Base-by-base conservation (phyloP, 1,140 invertebrate genomes). In the Anoplolepis gracilipes region DNA sequence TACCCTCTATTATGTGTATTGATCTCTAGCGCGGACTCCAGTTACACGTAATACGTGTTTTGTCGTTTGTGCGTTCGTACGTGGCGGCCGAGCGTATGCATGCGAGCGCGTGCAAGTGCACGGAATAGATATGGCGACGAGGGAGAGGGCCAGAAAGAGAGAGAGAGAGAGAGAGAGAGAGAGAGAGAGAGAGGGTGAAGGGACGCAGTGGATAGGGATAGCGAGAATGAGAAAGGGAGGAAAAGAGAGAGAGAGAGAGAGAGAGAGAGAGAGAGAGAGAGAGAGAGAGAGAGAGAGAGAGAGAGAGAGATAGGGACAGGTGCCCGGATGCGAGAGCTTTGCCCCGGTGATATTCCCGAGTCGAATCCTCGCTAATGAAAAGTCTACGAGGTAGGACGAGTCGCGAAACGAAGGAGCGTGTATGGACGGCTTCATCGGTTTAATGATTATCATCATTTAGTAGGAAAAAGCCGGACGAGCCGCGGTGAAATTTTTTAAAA, bases 1-100 rank as follows among this genome's bases (percentile, higher is more conserved):
- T 94, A 94, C 88, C 91, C 92, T 94, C 93, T 94, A 94, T 95
- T 94, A 94, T 93, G 92, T 94, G 93, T 95, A 95, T 95, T 94
- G 94, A 95, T 95, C 94, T 94, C 92, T 92, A 92, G 92, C 92
- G 90, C 91, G 91, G 90, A 93, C 92, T 94, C 93, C 92, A 91
- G 91, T 94, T 93, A 94, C 92, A 93, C 92, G 92, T 94, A 94
- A 93, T 93, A 93, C 91, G 93, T 94, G 92, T 94, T 94, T 94
- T 93, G 93, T 94, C 93, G 92, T 93, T 92, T 93, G 90, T 93
- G 92, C 92, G 91, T 93, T 91, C 90, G 91, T 93, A 91, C 90
- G 87, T 88, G 85, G 75, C 84, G 77, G 81, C 78, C 85, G 86
- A 85, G 73, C 89, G 86, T 82, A 85, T 73, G 81, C 67, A 49